Percentiles rank a stretch among this genome's conserved stretches.
Conservation (phyloP, 2,888 invertebrate species). For the Drosophila stalkeri region DNA sequence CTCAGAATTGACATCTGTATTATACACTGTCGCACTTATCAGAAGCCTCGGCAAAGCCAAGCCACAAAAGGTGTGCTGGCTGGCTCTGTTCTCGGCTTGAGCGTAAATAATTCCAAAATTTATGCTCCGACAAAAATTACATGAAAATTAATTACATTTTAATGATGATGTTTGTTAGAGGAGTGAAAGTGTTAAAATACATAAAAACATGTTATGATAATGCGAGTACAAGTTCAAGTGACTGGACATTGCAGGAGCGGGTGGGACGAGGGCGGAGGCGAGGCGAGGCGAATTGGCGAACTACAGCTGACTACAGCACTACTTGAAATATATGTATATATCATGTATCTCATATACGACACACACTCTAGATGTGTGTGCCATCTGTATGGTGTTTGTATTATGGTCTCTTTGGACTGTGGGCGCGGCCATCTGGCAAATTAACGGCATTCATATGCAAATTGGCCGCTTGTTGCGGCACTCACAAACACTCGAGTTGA, state of each 20-base stretch:
- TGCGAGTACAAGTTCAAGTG: slow-evolving; percentile 53
- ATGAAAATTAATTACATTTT: slow-evolving; percentile 80
- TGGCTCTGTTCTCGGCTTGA: slow-evolving; percentile 75
- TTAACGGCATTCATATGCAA: slow-evolving; percentile 76
- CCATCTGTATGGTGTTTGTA: neutral
- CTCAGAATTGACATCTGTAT: slow-evolving; percentile 53
- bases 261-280: neutral
- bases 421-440: slow-evolving; percentile 46
- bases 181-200: slow-evolving; percentile 57
- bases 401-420: neutral
- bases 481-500: slow-evolving; percentile 52
- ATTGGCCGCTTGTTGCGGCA: slow-evolving; percentile 52
- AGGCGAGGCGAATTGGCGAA: slow-evolving; percentile 42
- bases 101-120: slow-evolving; percentile 85
- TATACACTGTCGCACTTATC: slow-evolving; percentile 84
- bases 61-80: slow-evolving; percentile 60
- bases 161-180: slow-evolving; percentile 64
- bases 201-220: slow-evolving; percentile 61
- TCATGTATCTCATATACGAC: slow-evolving; percentile 28
- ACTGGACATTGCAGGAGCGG: slow-evolving; percentile 13
- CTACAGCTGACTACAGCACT: slow-evolving; percentile 61
- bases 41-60: slow-evolving; percentile 82
- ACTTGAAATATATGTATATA: slow-evolving; percentile 40
- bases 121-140: slow-evolving; percentile 84
- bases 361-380: slow-evolving; percentile 22